phyloP scores from a whole-genome alignment of 2,888 invertebrate species.

The Ischnus inquisitorius region DNA sequence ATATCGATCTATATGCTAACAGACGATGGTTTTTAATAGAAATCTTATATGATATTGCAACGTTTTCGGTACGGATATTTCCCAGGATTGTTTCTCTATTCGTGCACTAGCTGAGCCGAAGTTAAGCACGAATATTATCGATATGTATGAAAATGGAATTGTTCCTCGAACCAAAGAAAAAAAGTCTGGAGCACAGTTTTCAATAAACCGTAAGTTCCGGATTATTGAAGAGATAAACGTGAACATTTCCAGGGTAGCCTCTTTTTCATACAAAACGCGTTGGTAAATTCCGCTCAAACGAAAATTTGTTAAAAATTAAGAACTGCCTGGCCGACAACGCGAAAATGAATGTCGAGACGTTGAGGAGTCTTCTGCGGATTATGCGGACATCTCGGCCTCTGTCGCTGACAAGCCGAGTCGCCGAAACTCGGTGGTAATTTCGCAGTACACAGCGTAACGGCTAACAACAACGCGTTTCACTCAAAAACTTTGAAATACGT shows the following conservation, averaged over 20 bases:
- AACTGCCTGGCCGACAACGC: not conserved
- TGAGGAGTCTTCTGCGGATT: constrained; percentile 4
- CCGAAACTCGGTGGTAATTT: not conserved
- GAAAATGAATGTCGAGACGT: not conserved
- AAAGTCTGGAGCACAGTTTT: not conserved
- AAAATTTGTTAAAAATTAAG: not conserved
- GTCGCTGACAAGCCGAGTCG: constrained; percentile 16
- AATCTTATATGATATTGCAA: not conserved
- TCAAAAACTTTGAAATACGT: constrained; percentile 76
- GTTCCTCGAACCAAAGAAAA: not conserved
- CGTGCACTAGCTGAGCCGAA: not conserved
- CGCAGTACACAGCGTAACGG: not conserved
- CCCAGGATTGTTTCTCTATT: constrained; percentile 7
- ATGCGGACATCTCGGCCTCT: not conserved
- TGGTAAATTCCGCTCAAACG: no score
- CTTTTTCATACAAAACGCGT: no score
- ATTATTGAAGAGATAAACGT: no score
- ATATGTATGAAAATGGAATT: not conserved
- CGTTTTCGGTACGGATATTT: not conserved
- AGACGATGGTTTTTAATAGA: constrained; percentile 39
- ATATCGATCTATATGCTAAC: constrained; percentile 40
- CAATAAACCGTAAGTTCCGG: not conserved
- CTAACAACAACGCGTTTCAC: constrained; percentile 71
- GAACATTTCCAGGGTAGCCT: no score
- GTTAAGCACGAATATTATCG: not conserved